Evolutionary conservation across 2,113 vertebrate species (phyloP).

Genomic region (Piprites chloris): DNA sequence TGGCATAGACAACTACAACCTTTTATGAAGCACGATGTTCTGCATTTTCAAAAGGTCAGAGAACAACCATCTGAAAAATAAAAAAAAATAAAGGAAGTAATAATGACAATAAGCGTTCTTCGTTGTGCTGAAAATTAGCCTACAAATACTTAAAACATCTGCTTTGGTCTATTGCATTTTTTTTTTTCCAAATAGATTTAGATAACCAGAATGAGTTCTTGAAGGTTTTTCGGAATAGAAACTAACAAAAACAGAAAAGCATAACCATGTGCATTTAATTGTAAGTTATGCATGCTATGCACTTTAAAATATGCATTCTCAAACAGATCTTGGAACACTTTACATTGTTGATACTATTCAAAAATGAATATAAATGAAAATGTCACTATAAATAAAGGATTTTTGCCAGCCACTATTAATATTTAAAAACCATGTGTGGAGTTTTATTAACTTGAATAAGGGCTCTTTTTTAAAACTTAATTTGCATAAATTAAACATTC

Average conservation of each 20-base stretch:
- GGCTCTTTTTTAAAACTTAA: constrained; percentile 8
- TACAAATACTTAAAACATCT: neutral
- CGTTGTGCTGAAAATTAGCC: neutral
- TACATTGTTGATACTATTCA: constrained; percentile 32
- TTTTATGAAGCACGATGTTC: neutral
- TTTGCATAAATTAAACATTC: constrained; percentile 59
- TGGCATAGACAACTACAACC: neutral
- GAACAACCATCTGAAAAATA: neutral
- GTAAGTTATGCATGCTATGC: neutral
- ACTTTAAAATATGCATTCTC: constrained; percentile 29
- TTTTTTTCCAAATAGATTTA: constrained; percentile 1
- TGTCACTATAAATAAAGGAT: constrained; percentile 47
- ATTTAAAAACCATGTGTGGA: constrained; percentile 50
- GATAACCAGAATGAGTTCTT: neutral
- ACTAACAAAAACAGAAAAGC: neutral
- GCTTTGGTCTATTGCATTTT: neutral
- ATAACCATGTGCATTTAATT: neutral
- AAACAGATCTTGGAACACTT: constrained; percentile 14
- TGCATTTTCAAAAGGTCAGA: constrained; percentile 16
- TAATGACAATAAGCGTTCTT: neutral
- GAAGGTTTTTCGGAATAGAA: neutral
- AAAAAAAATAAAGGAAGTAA: neutral
- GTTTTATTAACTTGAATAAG: constrained; percentile 49
- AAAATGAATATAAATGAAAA: constrained; percentile 52
- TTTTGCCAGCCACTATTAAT: constrained; percentile 52